Percentiles rank a stretch among this genome's conserved stretches.
Evolutionary conservation across 2,113 vertebrate species (phyloP).

Genomic region (Dicaeum eximium): DNA sequence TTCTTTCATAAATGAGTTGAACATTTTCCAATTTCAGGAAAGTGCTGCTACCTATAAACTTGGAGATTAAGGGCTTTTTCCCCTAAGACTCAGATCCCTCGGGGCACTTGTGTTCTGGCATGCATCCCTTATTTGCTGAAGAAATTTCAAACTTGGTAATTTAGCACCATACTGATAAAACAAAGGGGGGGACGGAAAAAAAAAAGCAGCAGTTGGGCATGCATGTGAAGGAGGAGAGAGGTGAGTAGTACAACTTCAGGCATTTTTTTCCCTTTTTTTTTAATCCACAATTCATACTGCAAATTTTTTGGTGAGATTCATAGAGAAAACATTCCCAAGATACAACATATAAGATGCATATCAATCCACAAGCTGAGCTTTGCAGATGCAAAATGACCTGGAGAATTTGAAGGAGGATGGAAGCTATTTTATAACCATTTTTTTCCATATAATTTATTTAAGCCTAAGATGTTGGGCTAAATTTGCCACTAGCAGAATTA

Average conservation of each 20-base stretch:
- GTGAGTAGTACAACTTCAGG: constrained; percentile 1
- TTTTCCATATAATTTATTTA: constrained; percentile 32
- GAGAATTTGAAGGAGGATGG: background rate
- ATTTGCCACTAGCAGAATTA: constrained; percentile 20
- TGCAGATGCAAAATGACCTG: constrained; percentile 39
- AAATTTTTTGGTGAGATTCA: constrained; percentile 32
- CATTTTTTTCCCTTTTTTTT: constrained; percentile 11
- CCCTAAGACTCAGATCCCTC: constrained; percentile 32
- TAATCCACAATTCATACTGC: background rate
- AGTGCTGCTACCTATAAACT: constrained; percentile 55
- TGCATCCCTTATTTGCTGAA: constrained; percentile 59
- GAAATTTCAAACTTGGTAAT: constrained; percentile 58
- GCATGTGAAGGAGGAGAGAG: background rate
- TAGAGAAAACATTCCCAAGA: constrained; percentile 38
- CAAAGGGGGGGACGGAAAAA: background rate
- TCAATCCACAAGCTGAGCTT: constrained; percentile 4
- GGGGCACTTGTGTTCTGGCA: constrained; percentile 52
- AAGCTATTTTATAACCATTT: background rate
- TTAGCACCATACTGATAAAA: constrained; percentile 42
- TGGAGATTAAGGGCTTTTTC: constrained; percentile 60
- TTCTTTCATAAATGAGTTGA: constrained; percentile 47
- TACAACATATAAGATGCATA: background rate
- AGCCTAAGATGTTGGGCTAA: background rate
- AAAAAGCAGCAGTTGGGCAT: background rate
- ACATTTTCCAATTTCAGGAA: constrained; percentile 61